A percentile compares a stretch with the other conserved stretches of the same genome.
Evolutionary conservation across 2,113 vertebrate species (phyloP).

Genomic region (Sakesphorus luctuosus): DNA sequence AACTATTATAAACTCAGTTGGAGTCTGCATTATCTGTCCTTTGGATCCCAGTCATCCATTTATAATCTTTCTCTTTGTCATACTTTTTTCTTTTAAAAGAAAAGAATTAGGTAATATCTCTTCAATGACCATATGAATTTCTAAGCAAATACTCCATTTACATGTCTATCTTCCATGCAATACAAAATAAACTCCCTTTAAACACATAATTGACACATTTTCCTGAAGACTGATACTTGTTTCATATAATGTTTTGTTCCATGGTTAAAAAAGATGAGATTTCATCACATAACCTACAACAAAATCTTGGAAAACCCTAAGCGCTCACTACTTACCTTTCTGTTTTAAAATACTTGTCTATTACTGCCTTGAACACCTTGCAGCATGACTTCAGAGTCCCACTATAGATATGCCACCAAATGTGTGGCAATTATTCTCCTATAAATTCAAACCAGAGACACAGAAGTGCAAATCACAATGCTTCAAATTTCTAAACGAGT

Average conservation of each 20-base stretch:
- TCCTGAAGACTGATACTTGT: background rate
- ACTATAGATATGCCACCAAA: background rate
- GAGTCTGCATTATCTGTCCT: conserved; percentile 2
- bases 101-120: conserved; percentile 1
- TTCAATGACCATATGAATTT: background rate
- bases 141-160: background rate
- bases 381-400: background rate
- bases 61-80: background rate
- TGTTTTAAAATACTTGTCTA: background rate
- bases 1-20: background rate
- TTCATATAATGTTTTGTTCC: background rate
- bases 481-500: background rate
- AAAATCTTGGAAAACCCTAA: background rate
- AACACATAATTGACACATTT: background rate
- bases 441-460: background rate
- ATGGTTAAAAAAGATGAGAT: background rate
- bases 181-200: background rate
- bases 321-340: background rate
- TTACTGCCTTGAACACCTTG: background rate
- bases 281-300: background rate
- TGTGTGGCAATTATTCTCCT: background rate
- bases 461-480: background rate
- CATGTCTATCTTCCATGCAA: background rate
- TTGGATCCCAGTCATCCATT: background rate
- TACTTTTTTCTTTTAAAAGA: background rate